Evolutionary conservation across 2,888 invertebrate species (phyloP), one percentile per base, ranked within the genome.

Genomic region (Eupithecia subfuscata): DNA sequence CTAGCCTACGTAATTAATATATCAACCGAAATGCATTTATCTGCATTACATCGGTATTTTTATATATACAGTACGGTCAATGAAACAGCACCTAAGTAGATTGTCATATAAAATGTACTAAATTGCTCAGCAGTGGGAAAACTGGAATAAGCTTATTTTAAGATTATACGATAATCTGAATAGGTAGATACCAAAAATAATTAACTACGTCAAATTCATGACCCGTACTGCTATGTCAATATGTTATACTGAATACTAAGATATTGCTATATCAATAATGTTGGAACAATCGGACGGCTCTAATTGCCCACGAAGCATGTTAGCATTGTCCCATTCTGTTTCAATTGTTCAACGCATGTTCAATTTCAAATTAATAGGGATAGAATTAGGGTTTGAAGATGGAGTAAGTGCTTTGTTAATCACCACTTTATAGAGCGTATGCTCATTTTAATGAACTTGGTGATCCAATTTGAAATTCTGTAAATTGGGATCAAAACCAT

Each of bases 231-330:
- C 22, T 25, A 25, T 14, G 60, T 60, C 25, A 60, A 60, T 60
- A 60, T 60, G 25, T 34, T 37, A n/a, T n/a, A 68, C 43, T 43
- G 16, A 68, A 68, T 68, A 68, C 16, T 25, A 68, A 40, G 40
- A 67, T 67, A 78, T 74, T 72, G 70, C 64, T 63, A 69, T 68
- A 69, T 75, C 73, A 73, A 75, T 74, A 63, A 72, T 71, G 69
- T 67, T 70, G 60, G 40, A 69, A 75, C 30, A 77, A 71, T 73
- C 18, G 75, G 87, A 85, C 82, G 82, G 83, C 86, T 87, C 85
- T 90, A 91, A 92, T 93, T 92, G 90, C 89, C 89, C 89, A 79
- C 90, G 87, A 88, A 90, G 90, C 89, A 83, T 84, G 78, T 79
- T 75, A 74, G 73, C 67, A 40, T 22, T 80, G 76, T 78, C 87